Conservation (phyloP, 1,140 invertebrate genomes). For the Atopsyche davidsoni region DNA sequence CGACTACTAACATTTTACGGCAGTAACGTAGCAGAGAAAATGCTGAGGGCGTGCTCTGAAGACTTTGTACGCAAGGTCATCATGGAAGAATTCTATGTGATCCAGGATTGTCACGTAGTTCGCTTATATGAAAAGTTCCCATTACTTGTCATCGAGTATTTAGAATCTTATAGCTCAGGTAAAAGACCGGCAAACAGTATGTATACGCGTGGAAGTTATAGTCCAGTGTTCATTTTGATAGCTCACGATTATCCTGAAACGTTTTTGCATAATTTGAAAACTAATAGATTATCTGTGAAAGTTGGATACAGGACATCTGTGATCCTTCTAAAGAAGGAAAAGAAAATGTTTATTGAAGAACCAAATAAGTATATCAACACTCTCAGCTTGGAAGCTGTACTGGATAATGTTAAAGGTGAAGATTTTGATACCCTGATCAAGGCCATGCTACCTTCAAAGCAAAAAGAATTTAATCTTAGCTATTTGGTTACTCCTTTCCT, state of each 20-base stretch:
- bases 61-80: conserved; percentile 9
- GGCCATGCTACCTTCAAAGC: not conserved
- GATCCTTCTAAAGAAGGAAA: conserved; percentile 6
- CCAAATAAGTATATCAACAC: not conserved
- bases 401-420: conserved; percentile 19
- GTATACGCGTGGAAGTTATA: not conserved
- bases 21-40: conserved; percentile 12
- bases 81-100: not conserved
- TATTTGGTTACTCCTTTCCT: conserved; percentile 1
- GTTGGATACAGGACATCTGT: conserved; percentile 12
- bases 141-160: conserved; percentile 13
- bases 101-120: conserved; percentile 5
- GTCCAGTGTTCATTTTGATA: not conserved
- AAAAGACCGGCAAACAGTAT: not conserved
- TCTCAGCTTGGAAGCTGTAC: conserved; percentile 8
- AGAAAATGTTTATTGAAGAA: conserved; percentile 9
- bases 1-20: conserved; percentile 7
- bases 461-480: conserved; percentile 9
- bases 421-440: conserved; percentile 12
- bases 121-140: conserved; percentile 18
- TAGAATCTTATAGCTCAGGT: conserved; percentile 7
- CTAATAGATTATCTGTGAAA: conserved; percentile 5
- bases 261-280: conserved; percentile 6
- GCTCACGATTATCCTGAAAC: conserved; percentile 10
- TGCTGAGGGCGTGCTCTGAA: conserved; percentile 17